Evolutionary conservation across 2,888 invertebrate genomes (phyloP), one percentile per base, ranked within the genome.

Genomic region (Deroplatys truncata): DNA sequence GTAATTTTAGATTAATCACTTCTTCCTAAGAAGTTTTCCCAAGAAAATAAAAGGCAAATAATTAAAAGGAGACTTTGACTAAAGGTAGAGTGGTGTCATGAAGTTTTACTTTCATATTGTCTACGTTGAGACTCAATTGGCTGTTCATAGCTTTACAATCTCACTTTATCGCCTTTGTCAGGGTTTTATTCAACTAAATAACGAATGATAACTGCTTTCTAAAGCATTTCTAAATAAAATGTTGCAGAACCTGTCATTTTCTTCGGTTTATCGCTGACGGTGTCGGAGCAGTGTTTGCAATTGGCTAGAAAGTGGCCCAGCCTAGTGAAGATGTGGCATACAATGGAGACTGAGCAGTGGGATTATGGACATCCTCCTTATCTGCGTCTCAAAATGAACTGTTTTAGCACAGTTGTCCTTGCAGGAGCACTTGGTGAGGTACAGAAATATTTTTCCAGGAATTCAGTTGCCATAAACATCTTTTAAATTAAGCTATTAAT

Each of bases 241-340:
- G 56, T 85, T 85, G 3, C 91, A 94, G 94, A 93, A 8, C 93
- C 93, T 89, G 91, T 94, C 2, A 93, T 95, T 90, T 96, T 96
- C 92, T 95, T 95, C 90, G 94, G 93, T 0, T 95, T 95, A 88
- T 94, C 94, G 0, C 91, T 95, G 1, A 90, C 95, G 1, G 95
- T 95, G 0, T 92, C 94, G 2, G 84, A 95, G 1, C 91, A 95
- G 1, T 95, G 95, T 82, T 93, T 95, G 91, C 94, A 93, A 90
- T 92, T 95, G 91, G 95, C 95, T 0, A 93, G 92, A 49, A 92
- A 94, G 88, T 95, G 95, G 95, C 95, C 95, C 4, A 92, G 91
- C 28, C 92, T 95, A 49, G 94, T 94, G 92, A 89, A 92, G 86
- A 92, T 93, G 35, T 93, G 93, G 93, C 91, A 92, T 15, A 91